Base-by-base conservation (phyloP, 2,888 invertebrate species). In the Carcina quercana region DNA sequence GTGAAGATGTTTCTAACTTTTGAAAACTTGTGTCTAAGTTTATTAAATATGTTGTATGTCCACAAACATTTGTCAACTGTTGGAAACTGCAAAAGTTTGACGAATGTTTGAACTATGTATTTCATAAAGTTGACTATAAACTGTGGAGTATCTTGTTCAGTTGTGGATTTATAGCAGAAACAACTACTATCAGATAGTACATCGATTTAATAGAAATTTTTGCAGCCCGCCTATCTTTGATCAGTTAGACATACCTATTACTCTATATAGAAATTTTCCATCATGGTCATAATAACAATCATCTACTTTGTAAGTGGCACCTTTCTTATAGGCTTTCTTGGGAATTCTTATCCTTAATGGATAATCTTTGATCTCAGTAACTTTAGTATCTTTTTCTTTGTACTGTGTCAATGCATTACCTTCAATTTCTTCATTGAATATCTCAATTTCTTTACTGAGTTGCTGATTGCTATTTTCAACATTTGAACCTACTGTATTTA, bases 271-370 rank as follows among this genome's bases (percentile, higher is more conserved):
- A 76, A 94, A 93, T 59, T 82, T 85, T 0, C 94, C 94, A 79
- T 93, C 91, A 60, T 89, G 86, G 58, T 93, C 92, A 68, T 94
- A 95, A 62, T 89, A 95, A 50, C 91, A 91, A 68, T 94, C 92
- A 42, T 90, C 87, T 0, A 93, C 82, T 71, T 89, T 90, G 56
- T 92, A 94, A 5, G 89, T 89, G 25, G 86, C 88, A 14, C 89
- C 91, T 51, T 64, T 70, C 45, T 87, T 88, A 45, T 85, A 86
- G 19, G 88, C 76, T 30, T 88, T 86, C 47, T 86, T 86, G 3
- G 94, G 93, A 41, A 94, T 92, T 44, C 82, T 80, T 39, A 94
- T 92, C 53, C 78, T 80, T 40, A 88, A 86, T 19, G 87, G 85
- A 55, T 89, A 90, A 28, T 59, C 50, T 46, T 64, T 63, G 10